A percentile compares a stretch with the other conserved stretches of the same genome.
phyloP scores from a whole-genome alignment of 2,888 invertebrate species.

The Monoplex corrugatus region DNA sequence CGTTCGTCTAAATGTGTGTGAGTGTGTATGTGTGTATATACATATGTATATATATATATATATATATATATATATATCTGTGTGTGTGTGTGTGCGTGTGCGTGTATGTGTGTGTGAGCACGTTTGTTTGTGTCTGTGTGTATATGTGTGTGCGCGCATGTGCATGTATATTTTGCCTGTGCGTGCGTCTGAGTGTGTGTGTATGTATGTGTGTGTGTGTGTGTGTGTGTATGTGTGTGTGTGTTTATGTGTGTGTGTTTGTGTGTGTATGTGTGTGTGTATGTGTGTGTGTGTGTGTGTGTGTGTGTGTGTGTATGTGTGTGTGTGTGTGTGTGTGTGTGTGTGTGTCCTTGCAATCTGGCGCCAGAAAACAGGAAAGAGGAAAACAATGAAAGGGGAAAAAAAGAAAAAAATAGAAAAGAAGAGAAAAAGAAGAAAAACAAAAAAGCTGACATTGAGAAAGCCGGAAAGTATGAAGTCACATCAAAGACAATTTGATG shows the following conservation, averaged over 20 bases:
- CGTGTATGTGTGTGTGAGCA: neutral
- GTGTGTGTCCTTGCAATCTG: too few species aligned
- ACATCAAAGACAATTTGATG: too few species aligned
- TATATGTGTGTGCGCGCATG: too few species aligned
- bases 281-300: neutral
- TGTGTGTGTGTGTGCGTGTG: neutral
- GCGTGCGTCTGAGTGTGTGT: neutral
- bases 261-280: neutral
- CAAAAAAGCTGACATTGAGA: neutral
- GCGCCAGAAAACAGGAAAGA: too few species aligned
- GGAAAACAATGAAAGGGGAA: too few species aligned
- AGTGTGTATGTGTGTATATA: neutral
- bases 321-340: too few species aligned
- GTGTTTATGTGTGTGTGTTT: neutral
- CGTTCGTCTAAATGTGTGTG: neutral
- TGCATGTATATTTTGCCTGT: neutral
- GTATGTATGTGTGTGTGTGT: slow-evolving; percentile 11
- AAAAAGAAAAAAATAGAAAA: too few species aligned
- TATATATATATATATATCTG: neutral
- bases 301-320: slow-evolving; percentile 21
- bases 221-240: too few species aligned
- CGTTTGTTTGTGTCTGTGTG: too few species aligned
- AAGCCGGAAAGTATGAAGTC: neutral
- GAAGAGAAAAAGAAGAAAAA: too few species aligned
- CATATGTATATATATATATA: neutral